Conservation (phyloP, 1,140 invertebrate genomes). For the Bombyx mori region ASM3026992v2 NC_085111.1:10040001-10040500, state of each 20-base stretch:
- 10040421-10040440: constrained; percentile 17
- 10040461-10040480: constrained; percentile 47
- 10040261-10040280: constrained; percentile 28
- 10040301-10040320: too few species aligned
- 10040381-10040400: too few species aligned
- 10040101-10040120: background rate
- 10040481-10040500: constrained; percentile 43
- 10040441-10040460: constrained; percentile 50
- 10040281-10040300: constrained; percentile 25
- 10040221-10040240: constrained; percentile 57
- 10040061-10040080: too few species aligned
- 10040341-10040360: too few species aligned
- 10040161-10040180: constrained; percentile 68
- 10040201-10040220: constrained; percentile 57
- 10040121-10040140: constrained; percentile 36
- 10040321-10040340: too few species aligned
- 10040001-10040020: too few species aligned
- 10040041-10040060: too few species aligned
- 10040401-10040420: constrained; percentile 6
- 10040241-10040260: constrained; percentile 37
- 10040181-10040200: constrained; percentile 61
- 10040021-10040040: too few species aligned
- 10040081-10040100: too few species aligned
- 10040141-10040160: constrained; percentile 67
- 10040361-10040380: too few species aligned